phyloP scores from a whole-genome alignment of 2,113 vertebrate species.

The Bos javanicus region DNA sequence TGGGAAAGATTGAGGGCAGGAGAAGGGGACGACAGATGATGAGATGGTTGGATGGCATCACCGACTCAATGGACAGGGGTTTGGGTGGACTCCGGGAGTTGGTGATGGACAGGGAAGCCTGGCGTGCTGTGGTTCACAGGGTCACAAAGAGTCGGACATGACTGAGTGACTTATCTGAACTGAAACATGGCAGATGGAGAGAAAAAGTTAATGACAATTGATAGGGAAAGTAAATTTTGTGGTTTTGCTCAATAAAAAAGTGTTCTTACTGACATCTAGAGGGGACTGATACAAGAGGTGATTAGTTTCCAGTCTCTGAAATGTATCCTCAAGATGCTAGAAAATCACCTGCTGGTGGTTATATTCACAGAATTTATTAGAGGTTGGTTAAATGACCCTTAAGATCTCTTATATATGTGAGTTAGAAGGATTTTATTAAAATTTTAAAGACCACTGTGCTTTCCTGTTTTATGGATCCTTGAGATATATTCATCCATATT shows the following conservation, averaged over 20 bases:
- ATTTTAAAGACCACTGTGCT: not conserved
- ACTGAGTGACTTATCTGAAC: not conserved
- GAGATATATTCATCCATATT: not conserved
- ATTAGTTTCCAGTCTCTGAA: not conserved
- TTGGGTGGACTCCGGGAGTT: not conserved
- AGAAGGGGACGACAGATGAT: not conserved
- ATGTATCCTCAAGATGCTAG: not conserved
- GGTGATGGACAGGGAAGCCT: not conserved
- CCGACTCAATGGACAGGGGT: not conserved
- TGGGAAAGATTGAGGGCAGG: not conserved
- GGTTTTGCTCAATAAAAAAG: not conserved
- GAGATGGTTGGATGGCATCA: not conserved
- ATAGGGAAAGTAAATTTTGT: not conserved
- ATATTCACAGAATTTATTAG: not conserved
- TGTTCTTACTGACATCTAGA: not conserved
- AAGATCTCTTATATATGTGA: not conserved
- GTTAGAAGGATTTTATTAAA: not conserved
- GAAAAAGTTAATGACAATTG: not conserved
- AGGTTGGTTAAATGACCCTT: not conserved
- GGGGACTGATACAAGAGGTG: not conserved
- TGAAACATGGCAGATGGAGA: not conserved
- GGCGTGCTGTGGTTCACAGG: not conserved
- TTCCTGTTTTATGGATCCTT: not conserved
- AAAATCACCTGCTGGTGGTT: not conserved
- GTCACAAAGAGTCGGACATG: accelerated